phyloP scores from a whole-genome alignment of 2,797 vertebrate species.

The Epinephelus malabaricus region DNA sequence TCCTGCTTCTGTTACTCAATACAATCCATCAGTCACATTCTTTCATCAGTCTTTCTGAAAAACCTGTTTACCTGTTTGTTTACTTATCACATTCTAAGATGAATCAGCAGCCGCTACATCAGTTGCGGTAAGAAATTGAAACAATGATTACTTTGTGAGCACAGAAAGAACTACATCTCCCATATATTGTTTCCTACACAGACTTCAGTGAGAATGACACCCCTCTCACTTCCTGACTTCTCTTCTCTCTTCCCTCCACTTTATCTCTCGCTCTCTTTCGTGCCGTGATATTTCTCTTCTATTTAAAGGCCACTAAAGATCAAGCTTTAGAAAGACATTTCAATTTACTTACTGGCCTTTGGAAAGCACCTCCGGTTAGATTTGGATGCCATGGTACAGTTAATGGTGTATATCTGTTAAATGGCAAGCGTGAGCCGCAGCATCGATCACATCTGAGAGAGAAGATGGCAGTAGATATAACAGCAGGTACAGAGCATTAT shows the following conservation, averaged over 20 bases:
- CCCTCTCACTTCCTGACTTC: slow-evolving; percentile 19
- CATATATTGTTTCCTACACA: not conserved
- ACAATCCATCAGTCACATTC: not conserved
- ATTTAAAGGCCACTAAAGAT: slow-evolving; percentile 82
- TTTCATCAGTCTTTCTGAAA: not conserved
- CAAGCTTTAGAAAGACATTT: slow-evolving; percentile 80
- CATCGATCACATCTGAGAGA: slow-evolving; percentile 73
- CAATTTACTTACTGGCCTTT: slow-evolving; percentile 84
- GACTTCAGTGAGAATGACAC: not conserved
- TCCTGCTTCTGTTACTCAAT: not conserved
- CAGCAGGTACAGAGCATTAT: slow-evolving; percentile 75
- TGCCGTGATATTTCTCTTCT: slow-evolving; percentile 71
- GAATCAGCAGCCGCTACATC: not conserved
- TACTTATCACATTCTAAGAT: not conserved
- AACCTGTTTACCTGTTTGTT: not conserved
- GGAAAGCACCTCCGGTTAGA: slow-evolving; percentile 74
- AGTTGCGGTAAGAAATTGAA: not conserved
- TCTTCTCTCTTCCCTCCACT: slow-evolving; percentile 24
- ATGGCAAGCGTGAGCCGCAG: slow-evolving; percentile 74
- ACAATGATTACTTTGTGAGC: not conserved
- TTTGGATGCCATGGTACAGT: slow-evolving; percentile 74
- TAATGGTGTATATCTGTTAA: slow-evolving; percentile 83
- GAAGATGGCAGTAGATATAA: slow-evolving; percentile 74
- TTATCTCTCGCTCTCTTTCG: slow-evolving; percentile 32
- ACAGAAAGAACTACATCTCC: not conserved